phyloP scores from a whole-genome alignment of 2,888 invertebrate genomes.

The Drosophila anceps region DNA sequence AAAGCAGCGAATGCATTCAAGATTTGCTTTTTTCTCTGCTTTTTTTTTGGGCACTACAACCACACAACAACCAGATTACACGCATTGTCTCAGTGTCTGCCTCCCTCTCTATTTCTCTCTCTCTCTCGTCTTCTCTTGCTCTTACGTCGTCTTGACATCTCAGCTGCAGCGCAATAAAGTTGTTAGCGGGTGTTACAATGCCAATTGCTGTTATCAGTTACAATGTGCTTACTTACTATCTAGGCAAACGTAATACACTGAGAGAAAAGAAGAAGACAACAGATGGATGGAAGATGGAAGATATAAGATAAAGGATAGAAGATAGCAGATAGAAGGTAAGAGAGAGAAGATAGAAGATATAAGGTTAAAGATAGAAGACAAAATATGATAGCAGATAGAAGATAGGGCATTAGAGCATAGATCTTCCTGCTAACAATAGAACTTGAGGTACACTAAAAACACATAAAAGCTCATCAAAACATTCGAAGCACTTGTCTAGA shows the following conservation, averaged over 20 bases:
- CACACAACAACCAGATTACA: slow-evolving; percentile 50
- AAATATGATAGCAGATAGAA: background rate
- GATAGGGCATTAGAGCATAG: too few relatives aligned
- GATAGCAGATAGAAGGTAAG: background rate
- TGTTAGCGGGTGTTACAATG: slow-evolving; percentile 48
- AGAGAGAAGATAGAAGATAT: background rate
- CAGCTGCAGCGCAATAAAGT: slow-evolving; percentile 41
- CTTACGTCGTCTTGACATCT: background rate
- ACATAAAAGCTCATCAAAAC: background rate
- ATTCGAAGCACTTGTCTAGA: background rate
- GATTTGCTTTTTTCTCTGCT: background rate
- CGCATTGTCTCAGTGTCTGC: slow-evolving; percentile 37
- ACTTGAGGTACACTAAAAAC: too few relatives aligned
- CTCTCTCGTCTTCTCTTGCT: background rate
- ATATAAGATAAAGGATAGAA: background rate
- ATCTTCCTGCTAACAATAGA: too few relatives aligned
- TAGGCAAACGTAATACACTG: slow-evolving; percentile 28
- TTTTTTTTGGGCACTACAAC: slow-evolving; percentile 43
- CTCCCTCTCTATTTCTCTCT: background rate
- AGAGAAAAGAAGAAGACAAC: background rate
- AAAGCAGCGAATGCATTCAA: slow-evolving; percentile 41
- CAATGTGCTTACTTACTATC: slow-evolving; percentile 34
- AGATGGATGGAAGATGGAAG: background rate
- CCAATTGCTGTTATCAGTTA: slow-evolving; percentile 56
- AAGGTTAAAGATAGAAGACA: background rate